Conservation (phyloP, 1,140 invertebrate species). For the Eumeta japonica region DNA sequence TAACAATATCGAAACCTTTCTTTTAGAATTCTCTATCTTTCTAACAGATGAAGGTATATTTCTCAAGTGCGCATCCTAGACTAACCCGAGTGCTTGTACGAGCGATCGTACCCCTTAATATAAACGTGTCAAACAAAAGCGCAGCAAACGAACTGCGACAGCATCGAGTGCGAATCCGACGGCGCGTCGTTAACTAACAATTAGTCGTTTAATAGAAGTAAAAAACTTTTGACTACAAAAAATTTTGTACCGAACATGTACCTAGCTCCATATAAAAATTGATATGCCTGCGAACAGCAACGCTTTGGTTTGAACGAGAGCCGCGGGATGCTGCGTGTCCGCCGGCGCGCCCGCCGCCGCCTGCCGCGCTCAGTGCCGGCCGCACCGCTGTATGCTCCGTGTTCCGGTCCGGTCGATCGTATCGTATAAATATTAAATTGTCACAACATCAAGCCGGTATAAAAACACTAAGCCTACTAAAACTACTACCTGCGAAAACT, state of each 20-base stretch:
- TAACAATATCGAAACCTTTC: no score
- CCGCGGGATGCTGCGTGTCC: slow-evolving; percentile 33
- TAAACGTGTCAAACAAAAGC: no score
- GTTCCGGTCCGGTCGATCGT: no score
- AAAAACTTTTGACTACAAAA: slow-evolving; percentile 52
- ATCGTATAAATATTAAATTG: slow-evolving; percentile 54
- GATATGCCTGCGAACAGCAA: slow-evolving; percentile 55
- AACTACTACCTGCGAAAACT: slow-evolving; percentile 59
- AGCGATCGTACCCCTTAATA: no score
- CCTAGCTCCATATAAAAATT: slow-evolving; percentile 50
- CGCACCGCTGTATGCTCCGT: slow-evolving; percentile 37
- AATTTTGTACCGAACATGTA: slow-evolving; percentile 53
- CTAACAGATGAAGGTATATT: no score
- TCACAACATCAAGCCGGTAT: slow-evolving; percentile 61
- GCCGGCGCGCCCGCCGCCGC: slow-evolving; percentile 13
- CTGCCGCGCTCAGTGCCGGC: slow-evolving; percentile 30
- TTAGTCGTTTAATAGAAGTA: slow-evolving; percentile 47
- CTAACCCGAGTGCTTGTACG: no score
- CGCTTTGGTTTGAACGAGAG: slow-evolving; percentile 50
- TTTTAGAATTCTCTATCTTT: no score
- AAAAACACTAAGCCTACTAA: slow-evolving; percentile 61
- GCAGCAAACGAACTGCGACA: no score
- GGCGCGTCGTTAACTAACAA: no score
- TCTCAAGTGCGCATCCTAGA: no score
- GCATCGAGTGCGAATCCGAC: no score